Conservation (phyloP, 1,140 invertebrate genomes). For the Sinella curviseta region DNA sequence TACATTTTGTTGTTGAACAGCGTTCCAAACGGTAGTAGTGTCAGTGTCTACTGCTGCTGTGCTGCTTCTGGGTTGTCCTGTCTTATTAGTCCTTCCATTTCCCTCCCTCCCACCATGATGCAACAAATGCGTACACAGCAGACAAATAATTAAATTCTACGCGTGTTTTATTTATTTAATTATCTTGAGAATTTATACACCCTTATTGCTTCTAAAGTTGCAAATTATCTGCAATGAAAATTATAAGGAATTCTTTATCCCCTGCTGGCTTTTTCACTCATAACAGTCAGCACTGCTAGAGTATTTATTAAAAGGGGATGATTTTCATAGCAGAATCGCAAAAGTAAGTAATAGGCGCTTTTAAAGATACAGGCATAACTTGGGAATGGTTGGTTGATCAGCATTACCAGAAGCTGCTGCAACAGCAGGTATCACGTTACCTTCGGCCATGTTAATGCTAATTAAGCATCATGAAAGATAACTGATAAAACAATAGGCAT, state of each 20-base stretch:
- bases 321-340: neutral
- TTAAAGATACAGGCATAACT: neutral
- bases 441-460: slow-evolving; percentile 25
- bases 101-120: neutral
- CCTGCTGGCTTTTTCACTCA: slow-evolving; percentile 15
- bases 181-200: slow-evolving; percentile 5
- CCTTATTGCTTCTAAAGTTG: neutral
- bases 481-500: neutral
- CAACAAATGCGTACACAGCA: neutral
- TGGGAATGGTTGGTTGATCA: neutral
- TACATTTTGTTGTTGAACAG: too few relatives aligned
- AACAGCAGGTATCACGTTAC: slow-evolving; percentile 22
- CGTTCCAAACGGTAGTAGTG: too few relatives aligned
- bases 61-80: neutral
- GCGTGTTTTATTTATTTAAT: slow-evolving; percentile 25
- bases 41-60: too few relatives aligned
- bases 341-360: neutral
- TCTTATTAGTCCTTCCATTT: slow-evolving; percentile 8
- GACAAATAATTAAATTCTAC: neutral
- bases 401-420: neutral
- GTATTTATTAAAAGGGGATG: neutral
- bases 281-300: neutral
- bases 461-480: slow-evolving; percentile 18
- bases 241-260: slow-evolving; percentile 7
- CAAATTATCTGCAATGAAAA: neutral